A percentile compares a stretch with the other conserved stretches of the same genome.
Conservation (phyloP, 2,113 vertebrate genomes). For the Paramormyrops kingsleyae region DNA sequence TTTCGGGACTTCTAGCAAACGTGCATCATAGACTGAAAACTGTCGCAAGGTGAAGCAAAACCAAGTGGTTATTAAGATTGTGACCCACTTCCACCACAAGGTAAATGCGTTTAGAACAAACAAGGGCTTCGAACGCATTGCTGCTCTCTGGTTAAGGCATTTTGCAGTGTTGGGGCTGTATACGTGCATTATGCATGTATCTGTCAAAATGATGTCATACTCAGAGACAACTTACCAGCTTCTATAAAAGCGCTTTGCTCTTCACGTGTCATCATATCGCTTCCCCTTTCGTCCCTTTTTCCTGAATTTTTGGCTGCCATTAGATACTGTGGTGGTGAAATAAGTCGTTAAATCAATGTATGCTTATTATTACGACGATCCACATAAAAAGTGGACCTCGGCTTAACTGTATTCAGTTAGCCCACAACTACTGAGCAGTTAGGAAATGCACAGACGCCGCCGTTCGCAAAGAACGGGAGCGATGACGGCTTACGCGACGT, state of each 20-base stretch:
- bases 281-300: conserved; percentile 41
- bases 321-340: conserved; percentile 49
- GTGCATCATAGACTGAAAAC: conserved; percentile 68
- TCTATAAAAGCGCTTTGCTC: conserved; percentile 38
- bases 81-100: not conserved
- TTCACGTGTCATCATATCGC: conserved; percentile 36
- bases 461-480: not conserved
- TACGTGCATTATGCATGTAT: not conserved
- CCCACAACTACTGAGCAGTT: not conserved
- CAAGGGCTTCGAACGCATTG: not conserved
- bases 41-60: conserved; percentile 56
- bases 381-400: not conserved
- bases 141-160: not conserved
- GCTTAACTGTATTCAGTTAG: not conserved
- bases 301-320: conserved; percentile 52
- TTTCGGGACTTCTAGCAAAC: conserved; percentile 72
- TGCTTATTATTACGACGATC: not conserved
- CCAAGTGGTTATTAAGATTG: not conserved
- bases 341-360: conserved; percentile 32
- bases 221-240: conserved; percentile 48
- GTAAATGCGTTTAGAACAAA: conserved; percentile 12
- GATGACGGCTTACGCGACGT: not conserved
- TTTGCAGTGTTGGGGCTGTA: not conserved
- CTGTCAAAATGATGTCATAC: not conserved
- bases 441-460: not conserved